Conservation (phyloP, 1,140 invertebrate species). For the Hormaphis cornu region DNA sequence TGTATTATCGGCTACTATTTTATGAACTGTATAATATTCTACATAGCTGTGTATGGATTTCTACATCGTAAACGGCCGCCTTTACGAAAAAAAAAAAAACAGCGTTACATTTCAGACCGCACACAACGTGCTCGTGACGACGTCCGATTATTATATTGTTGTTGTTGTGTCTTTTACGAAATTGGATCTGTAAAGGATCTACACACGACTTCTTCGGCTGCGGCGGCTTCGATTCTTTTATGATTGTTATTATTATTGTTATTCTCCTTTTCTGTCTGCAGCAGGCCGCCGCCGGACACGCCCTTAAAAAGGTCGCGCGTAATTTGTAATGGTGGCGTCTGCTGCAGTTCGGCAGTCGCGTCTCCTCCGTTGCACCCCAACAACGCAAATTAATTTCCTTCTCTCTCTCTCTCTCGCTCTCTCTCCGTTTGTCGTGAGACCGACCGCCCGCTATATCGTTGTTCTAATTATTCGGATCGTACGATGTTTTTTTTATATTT, state of each 20-base stretch:
- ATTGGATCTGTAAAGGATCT: too few relatives aligned
- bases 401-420: neutral
- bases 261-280: neutral
- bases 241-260: neutral
- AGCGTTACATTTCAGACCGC: too few relatives aligned
- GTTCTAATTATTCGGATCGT: conserved; percentile 11
- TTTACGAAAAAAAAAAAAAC: too few relatives aligned
- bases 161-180: neutral
- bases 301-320: conserved; percentile 1
- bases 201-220: too few relatives aligned
- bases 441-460: neutral
- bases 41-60: too few relatives aligned
- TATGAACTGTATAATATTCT: too few relatives aligned
- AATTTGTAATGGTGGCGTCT: neutral
- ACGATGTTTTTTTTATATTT: too few relatives aligned
- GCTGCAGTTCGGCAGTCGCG: neutral
- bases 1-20: too few relatives aligned
- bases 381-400: neutral
- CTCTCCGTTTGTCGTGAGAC: too few relatives aligned
- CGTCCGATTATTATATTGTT: too few relatives aligned
- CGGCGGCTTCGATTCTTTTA: neutral
- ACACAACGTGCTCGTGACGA: too few relatives aligned
- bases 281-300: neutral
- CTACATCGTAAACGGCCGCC: too few relatives aligned
- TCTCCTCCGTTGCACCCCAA: neutral